phyloP scores from a whole-genome alignment of 2,797 vertebrate genomes.

The Coluber constrictor region DNA sequence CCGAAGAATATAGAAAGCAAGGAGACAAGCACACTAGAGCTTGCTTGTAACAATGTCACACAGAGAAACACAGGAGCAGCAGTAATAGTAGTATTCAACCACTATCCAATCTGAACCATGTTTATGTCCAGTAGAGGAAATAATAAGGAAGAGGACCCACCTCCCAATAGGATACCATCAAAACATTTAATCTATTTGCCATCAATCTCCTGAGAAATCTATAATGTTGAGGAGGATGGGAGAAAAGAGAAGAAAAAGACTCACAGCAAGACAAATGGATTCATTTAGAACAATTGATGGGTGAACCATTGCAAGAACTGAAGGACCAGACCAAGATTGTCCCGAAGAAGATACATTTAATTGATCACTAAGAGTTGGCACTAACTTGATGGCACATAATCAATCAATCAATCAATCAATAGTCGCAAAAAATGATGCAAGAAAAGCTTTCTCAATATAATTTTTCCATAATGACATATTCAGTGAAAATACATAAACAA shows the following conservation, averaged over 20 bases:
- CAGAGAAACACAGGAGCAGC: too few species aligned
- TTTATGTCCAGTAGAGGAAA: too few species aligned
- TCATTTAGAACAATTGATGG: not conserved
- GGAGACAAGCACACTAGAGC: too few species aligned
- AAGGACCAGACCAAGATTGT: not conserved
- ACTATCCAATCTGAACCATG: too few species aligned
- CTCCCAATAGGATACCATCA: not conserved
- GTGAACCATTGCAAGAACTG: not conserved
- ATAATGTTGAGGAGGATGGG: not conserved
- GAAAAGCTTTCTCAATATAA: not conserved
- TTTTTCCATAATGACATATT: not conserved
- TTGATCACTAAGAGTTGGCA: not conserved
- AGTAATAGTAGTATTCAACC: too few species aligned
- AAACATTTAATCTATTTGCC: not conserved
- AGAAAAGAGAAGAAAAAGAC: not conserved
- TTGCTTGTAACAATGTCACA: too few species aligned
- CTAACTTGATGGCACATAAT: not conserved
- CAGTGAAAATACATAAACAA: not conserved
- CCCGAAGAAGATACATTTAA: not conserved
- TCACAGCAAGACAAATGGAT: not conserved
- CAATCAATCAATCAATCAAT: not conserved
- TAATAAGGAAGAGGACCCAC: not conserved
- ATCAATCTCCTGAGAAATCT: not conserved
- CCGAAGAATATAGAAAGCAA: too few species aligned
- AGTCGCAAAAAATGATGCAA: not conserved